phyloP scores from a whole-genome alignment of 2,888 invertebrate species.

The Conomelus anceps region DNA sequence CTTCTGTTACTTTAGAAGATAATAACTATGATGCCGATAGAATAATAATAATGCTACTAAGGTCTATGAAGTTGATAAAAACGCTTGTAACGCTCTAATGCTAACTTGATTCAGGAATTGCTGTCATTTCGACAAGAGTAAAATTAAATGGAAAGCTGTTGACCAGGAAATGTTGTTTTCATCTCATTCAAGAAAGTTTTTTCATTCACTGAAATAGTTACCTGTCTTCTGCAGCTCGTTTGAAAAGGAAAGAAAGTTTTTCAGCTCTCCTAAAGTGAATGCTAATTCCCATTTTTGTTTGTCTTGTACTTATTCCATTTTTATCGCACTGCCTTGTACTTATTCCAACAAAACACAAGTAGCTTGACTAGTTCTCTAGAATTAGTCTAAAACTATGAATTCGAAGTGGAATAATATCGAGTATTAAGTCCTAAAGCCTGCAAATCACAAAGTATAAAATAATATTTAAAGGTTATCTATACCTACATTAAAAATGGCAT shows the following conservation, averaged over 20 bases:
- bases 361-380: background rate
- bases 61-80: background rate
- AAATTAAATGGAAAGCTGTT: background rate
- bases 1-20: background rate
- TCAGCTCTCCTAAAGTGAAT: background rate
- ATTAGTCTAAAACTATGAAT: too few species aligned
- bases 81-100: background rate
- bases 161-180: background rate
- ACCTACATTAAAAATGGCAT: too few species aligned
- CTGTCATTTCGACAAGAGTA: background rate
- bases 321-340: background rate
- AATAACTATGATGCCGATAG: background rate
- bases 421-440: too few species aligned
- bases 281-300: background rate
- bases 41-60: background rate
- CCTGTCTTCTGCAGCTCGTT: background rate
- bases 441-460: too few species aligned
- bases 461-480: too few species aligned
- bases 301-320: background rate
- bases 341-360: background rate
- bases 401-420: too few species aligned
- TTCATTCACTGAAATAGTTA: background rate
- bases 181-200: background rate
- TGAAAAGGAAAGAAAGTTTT: background rate
- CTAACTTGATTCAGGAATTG: background rate